Conservation (phyloP, 2,113 vertebrate genomes). For the Atherinomorus stipes region DNA sequence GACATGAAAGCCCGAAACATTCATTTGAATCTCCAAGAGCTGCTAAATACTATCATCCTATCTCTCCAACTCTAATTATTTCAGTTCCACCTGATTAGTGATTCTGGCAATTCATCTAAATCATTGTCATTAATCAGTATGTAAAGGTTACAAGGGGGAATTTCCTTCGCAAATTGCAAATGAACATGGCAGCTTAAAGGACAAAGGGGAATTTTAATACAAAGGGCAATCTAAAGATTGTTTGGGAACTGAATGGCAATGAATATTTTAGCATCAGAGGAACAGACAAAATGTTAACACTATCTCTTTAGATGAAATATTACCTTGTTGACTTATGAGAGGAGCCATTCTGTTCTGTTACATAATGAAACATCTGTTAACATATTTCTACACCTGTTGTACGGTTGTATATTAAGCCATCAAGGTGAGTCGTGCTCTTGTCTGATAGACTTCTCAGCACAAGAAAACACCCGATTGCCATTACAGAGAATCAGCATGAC, state of each 20-base stretch:
- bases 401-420: constrained; percentile 65
- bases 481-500: constrained; percentile 57
- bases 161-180: constrained; percentile 67
- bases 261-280: constrained; percentile 71
- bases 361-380: constrained; percentile 77
- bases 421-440: constrained; percentile 57
- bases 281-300: constrained; percentile 69
- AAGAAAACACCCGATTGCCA: constrained; percentile 54
- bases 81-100: constrained; percentile 68
- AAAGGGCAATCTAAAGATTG: constrained; percentile 74
- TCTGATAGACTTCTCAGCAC: constrained; percentile 56
- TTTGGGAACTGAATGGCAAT: constrained; percentile 67
- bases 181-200: constrained; percentile 73
- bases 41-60: constrained; percentile 26
- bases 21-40: constrained; percentile 18
- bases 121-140: constrained; percentile 72
- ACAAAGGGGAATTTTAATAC: constrained; percentile 67
- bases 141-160: constrained; percentile 70
- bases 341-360: constrained; percentile 63
- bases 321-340: constrained; percentile 69
- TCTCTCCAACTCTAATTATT: constrained; percentile 52
- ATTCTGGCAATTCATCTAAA: constrained; percentile 69
- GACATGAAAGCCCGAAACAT: constrained; percentile 1
- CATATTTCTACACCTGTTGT: constrained; percentile 73
- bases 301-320: constrained; percentile 70